These are phyloP conservation scores for Plagiodera versicolora DNA, from an alignment of 2,888 invertebrate species.

Conservation along the genomic window DNA sequence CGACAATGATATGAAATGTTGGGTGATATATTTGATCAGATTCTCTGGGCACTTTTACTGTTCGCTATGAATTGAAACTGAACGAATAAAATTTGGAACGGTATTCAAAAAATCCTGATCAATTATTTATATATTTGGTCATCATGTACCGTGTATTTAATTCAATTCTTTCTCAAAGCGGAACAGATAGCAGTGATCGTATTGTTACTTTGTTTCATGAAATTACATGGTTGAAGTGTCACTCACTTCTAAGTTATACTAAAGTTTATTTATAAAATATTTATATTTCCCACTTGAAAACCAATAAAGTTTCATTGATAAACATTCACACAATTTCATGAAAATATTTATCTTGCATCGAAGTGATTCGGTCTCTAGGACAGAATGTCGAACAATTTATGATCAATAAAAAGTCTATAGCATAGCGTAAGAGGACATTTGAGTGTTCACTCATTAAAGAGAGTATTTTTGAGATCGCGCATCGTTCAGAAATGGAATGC, in stretches of 20 bases:
- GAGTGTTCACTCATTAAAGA: neutral
- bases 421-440: neutral
- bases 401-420: constrained; percentile 1
- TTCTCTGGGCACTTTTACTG: too few species aligned
- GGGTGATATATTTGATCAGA: too few species aligned
- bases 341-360: constrained; percentile 14
- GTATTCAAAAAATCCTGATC: too few species aligned
- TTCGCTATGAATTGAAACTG: too few species aligned
- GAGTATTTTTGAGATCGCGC: neutral
- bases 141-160: too few species aligned
- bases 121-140: too few species aligned
- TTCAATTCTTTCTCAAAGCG: too few species aligned
- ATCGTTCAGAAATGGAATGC: neutral
- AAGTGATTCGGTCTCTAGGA: constrained; percentile 11
- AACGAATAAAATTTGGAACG: too few species aligned
- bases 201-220: too few species aligned
- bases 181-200: too few species aligned
- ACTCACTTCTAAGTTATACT: neutral
- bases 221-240: neutral
- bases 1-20: too few species aligned
- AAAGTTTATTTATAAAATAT: constrained; percentile 4
- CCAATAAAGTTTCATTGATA: constrained; percentile 18
- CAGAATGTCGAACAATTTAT: constrained; percentile 1
- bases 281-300: constrained; percentile 8
- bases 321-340: constrained; percentile 17